Conservation (phyloP, 1,140 invertebrate species). For the Tetranychus urticae region DNA sequence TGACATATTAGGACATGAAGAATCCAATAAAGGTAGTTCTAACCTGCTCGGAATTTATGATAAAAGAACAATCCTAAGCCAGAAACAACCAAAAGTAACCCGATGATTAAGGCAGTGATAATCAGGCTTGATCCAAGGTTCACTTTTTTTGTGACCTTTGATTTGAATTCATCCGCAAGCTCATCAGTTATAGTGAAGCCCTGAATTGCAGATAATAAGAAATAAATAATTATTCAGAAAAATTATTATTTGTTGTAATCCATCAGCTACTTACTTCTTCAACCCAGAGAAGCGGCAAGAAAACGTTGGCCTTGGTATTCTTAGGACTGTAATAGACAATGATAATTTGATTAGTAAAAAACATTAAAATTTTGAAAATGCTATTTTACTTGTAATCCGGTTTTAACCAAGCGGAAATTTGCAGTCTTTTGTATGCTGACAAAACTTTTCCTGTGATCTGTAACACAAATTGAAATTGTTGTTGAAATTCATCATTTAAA, state of each 20-base stretch:
- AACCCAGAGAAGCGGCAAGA: neutral
- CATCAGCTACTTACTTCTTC: neutral
- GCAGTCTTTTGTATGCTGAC: neutral
- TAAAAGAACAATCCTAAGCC: too few relatives aligned
- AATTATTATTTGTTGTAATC: neutral
- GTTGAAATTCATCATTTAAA: neutral
- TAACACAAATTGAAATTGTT: neutral
- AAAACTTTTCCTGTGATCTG: neutral
- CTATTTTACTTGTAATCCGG: neutral
- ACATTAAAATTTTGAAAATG: neutral
- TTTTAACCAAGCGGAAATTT: neutral
- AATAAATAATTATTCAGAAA: neutral
- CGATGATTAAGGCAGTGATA: too few relatives aligned
- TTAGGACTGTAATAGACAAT: neutral
- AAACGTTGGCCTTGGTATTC: neutral
- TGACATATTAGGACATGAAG: too few relatives aligned
- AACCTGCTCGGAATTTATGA: too few relatives aligned
- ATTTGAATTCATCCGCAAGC: neutral
- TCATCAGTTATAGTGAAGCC: neutral
- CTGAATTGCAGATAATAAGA: neutral
- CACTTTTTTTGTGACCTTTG: neutral
- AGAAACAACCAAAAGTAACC: too few relatives aligned
- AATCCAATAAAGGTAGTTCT: too few relatives aligned
- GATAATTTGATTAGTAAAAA: neutral
- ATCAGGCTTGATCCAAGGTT: neutral